Base-by-base conservation (phyloP, 2,113 vertebrate genomes). In the Takifugu flavidus region DNA sequence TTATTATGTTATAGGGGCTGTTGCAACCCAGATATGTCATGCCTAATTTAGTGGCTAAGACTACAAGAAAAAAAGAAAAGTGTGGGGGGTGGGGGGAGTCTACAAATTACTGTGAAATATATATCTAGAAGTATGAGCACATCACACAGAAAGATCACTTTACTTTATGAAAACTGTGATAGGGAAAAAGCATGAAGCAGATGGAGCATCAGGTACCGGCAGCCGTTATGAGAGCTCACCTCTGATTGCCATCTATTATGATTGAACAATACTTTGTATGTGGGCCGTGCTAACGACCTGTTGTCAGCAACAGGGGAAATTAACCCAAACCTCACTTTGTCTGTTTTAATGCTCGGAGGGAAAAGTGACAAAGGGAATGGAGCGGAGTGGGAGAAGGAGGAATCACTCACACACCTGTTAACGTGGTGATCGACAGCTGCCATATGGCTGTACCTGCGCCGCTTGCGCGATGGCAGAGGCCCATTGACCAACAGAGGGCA, bases 11-110 rank as follows among this genome's bases (percentile, higher is more conserved):
- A 69, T 62, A 79, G 64, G 20, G 82, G 72, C 76, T 69, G 83
- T 85, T 52, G 82, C 81, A 87, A 86, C 86, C 87, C 60, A 89
- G 82, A 86, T 86, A 78, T 87, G 87, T 86, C 87, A 84, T 13
- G n/a, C 70, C 78, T 86, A 85, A 89, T 89, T 85, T 84, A 89
- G 76, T 83, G 69, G 79, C 74, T 76, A 78, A 82, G 75, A 78
- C 60, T 74, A 80, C 62, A 78, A 76, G 54, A 79, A 29, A n/a
- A 25, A 49, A 29, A n/a, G n/a, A 49, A 49, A 49, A 49, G 15
- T 3, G 6, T 69, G 56, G 74, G 65, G 58, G 51, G 26, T 56
- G 25, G 13, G 10, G 59, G 65, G 71, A 61, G 72, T 54, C 5
- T 53, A 75, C 52, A 79, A 81, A 84, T 83, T 70, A 64, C 61